Base-by-base conservation (phyloP, 2,888 invertebrate genomes). In the Bursaphelenchus okinawaensis region DNA sequence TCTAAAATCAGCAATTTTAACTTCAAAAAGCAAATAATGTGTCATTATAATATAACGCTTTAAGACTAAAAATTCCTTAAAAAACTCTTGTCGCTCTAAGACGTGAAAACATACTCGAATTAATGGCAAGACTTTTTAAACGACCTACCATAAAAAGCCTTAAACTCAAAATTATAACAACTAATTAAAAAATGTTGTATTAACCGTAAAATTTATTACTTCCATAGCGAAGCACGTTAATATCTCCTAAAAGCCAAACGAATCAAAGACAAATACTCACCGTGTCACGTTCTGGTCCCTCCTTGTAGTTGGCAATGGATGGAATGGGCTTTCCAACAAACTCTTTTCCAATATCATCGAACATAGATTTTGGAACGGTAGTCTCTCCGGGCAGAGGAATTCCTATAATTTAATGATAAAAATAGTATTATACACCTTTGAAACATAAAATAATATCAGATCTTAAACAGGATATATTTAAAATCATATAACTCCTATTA, bases 261-360 rank as follows among this genome's bases (percentile, higher is more conserved):
- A 56, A 28, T 12, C 9, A 29, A n/a, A 28, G 8, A 16, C 27
- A 22, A 16, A 16, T 24, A 62, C 68, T 27, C 20, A 80, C 87
- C 73, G 88, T 85, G 84, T 91, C 90, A 26, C 90, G 86, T 59
- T 88, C 88, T 9, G 88, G 88, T 31, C 86, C 85, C 70, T 86
- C 84, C 73, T 83, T 55, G 75, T 75, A 82, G 73, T 82, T 81
- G 63, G 79, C 76, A 52, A 81, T 64, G 23, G 68, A 69, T 55
- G 81, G 77, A 19, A 81, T 72, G 28, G 78, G 73, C 59, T 78
- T 76, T 20, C 76, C 74, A 58, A 68, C 69, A 72, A 73, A 77
- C 62, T 79, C 77, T 72, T 80, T 80, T 63, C 73, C 79, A 68
- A 71, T 68, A 66, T 81, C 78, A 51, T 79, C 78, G 71, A 81